These are phyloP conservation scores for Bicyclus anynana DNA, from an alignment of 1,140 invertebrate species.

Conservation along the genomic window DNA sequence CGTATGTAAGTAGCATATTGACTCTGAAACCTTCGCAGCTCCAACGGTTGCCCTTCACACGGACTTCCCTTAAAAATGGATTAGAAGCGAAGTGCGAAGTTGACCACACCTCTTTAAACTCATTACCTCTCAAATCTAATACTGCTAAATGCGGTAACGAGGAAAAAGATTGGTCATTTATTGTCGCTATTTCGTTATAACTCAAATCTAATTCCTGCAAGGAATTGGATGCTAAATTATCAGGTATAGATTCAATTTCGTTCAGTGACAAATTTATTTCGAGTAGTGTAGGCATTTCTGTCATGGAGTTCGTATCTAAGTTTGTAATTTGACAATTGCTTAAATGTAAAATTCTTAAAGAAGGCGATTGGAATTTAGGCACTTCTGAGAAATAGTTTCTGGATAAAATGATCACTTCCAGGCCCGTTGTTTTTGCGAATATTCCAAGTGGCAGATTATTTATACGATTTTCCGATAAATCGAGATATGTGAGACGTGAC, in stretches of 20 bases:
- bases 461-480: conserved; percentile 83
- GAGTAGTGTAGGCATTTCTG: conserved; percentile 71
- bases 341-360: conserved; percentile 75
- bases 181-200: conserved; percentile 65
- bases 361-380: conserved; percentile 75
- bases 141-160: conserved; percentile 77
- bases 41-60: conserved; percentile 84
- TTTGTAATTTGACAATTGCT: conserved; percentile 79
- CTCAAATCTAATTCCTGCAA: conserved; percentile 78
- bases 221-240: conserved; percentile 71
- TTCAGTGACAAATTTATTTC: conserved; percentile 79
- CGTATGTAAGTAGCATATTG: conserved; percentile 78
- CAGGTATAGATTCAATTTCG: conserved; percentile 77
- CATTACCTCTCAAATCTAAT: conserved; percentile 82
- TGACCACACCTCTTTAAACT: conserved; percentile 79
- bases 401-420: conserved; percentile 79
- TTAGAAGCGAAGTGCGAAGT: conserved; percentile 79
- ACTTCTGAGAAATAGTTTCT: conserved; percentile 81
- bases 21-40: conserved; percentile 80
- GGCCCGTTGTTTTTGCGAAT: conserved; percentile 71
- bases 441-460: conserved; percentile 69
- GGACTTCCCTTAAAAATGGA: conserved; percentile 75
- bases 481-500: conserved; percentile 43
- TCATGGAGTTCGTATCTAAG: conserved; percentile 69
- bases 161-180: conserved; percentile 76